These are phyloP conservation scores for Leptatherina wallacei DNA, from an alignment of 2,797 vertebrate species.

Conservation along the genomic window DNA sequence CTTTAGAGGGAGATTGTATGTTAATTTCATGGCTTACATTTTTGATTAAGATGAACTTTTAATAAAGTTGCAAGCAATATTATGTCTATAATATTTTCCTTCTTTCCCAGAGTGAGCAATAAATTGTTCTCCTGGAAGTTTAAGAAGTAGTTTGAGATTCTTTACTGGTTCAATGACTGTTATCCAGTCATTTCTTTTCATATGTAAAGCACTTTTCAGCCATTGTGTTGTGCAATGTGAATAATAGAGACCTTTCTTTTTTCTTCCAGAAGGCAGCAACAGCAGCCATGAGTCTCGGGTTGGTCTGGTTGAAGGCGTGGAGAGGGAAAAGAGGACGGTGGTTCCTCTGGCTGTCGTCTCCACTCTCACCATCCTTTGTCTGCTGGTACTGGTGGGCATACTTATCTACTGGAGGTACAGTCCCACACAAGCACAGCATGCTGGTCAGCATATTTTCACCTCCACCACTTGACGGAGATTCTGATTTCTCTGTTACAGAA, in stretches of 20 bases:
- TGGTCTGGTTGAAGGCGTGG: constrained; percentile 90
- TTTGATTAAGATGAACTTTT: background rate
- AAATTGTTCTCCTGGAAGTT: background rate
- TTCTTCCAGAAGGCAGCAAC: constrained; percentile 93
- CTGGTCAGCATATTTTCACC: background rate
- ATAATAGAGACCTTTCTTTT: background rate
- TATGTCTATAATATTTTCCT: background rate
- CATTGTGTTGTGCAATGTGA: background rate
- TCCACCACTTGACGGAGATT: background rate
- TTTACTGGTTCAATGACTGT: background rate
- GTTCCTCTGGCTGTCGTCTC: constrained; percentile 95
- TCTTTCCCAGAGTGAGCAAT: background rate
- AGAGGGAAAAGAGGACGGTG: constrained; percentile 91
- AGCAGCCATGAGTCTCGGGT: constrained; percentile 97
- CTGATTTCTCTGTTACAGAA: constrained; percentile 78
- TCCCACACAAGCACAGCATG: constrained; percentile 4
- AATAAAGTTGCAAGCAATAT: background rate
- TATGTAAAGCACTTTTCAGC: background rate
- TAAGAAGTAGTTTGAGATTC: background rate
- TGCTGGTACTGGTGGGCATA: constrained; percentile 96
- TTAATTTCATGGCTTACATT: background rate
- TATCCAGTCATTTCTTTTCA: background rate
- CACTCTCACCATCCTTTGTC: constrained; percentile 94
- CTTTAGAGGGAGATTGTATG: background rate
- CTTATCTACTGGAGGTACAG: constrained; percentile 98